phyloP scores from a whole-genome alignment of 1,140 invertebrate genomes.

The Drosophila busckii region DNA sequence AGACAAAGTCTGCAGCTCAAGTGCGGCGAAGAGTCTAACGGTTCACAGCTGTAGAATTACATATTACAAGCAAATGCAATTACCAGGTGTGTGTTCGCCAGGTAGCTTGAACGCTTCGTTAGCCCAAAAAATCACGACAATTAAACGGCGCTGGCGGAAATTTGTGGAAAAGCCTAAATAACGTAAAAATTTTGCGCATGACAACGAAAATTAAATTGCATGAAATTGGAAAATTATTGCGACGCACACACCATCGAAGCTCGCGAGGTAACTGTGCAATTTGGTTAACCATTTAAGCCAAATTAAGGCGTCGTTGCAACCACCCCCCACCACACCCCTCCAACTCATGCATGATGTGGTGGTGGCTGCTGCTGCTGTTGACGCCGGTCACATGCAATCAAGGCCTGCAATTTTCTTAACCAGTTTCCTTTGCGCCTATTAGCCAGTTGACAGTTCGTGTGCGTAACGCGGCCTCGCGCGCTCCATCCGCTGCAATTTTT shows the following conservation, averaged over 20 bases:
- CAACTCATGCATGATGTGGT: slow-evolving; percentile 26
- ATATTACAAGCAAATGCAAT: slow-evolving; percentile 57
- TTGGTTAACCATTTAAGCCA: slow-evolving; percentile 71
- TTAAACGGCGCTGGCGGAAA: slow-evolving; percentile 34
- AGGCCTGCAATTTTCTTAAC: slow-evolving; percentile 75
- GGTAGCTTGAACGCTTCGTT: too few species aligned
- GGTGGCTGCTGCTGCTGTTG: slow-evolving; percentile 27
- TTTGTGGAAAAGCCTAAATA: slow-evolving; percentile 34
- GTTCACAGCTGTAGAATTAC: slow-evolving; percentile 29
- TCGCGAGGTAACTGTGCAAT: slow-evolving; percentile 49
- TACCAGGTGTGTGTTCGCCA: slow-evolving; percentile 14
- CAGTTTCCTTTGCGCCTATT: slow-evolving; percentile 60
- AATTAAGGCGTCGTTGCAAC: slow-evolving; percentile 60
- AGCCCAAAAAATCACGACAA: slow-evolving; percentile 29
- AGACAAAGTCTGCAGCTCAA: too few species aligned
- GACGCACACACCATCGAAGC: too few species aligned
- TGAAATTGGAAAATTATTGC: slow-evolving; percentile 74
- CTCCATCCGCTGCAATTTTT: slow-evolving; percentile 38
- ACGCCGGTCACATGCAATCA: slow-evolving; percentile 60
- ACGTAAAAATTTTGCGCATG: slow-evolving; percentile 40
- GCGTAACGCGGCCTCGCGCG: slow-evolving; percentile 54
- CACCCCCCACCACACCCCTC: not conserved
- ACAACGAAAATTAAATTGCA: slow-evolving; percentile 75
- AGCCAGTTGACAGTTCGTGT: slow-evolving; percentile 74
- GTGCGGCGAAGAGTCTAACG: too few species aligned